Base-by-base conservation (phyloP, 1,140 invertebrate genomes). In the Diachasma alloeum region DNA sequence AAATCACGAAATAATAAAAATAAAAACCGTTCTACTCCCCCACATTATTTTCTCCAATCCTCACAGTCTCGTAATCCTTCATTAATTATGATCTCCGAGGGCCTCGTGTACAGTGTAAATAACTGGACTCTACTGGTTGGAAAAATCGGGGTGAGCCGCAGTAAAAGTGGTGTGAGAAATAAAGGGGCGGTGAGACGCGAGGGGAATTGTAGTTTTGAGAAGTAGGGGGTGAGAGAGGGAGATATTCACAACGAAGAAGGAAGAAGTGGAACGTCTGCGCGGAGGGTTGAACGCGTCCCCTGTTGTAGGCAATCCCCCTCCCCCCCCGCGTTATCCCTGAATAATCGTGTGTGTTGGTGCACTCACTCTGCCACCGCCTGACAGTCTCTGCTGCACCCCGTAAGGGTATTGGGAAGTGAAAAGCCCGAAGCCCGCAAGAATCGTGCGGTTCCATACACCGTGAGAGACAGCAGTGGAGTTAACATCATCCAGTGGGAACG, bases 101-200 rank as follows among this genome's bases (percentile, higher is more conserved):
- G 26, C n/a, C 15, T 72, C 59, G 48, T 42, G 15, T n/a, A 69
- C 17, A 42, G 42, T 9, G 46, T 26, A 31, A 68, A 76, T 56
- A 17, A 26, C n/a, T 75, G 31, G 37, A 72, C 48, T 59, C 22
- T 26, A 71, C 68, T 70, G 46, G 36, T 59, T 17, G 48, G 19
- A 76, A 48, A 36, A 71, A 76, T 76, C 69, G 67, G 68, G 74
- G 72, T 73, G 53, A 73, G 75, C 72, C 72, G 75, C 76, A 73
- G 67, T 46, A 42, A 13, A 78, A 79, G 66, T 13, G 26, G 63
- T 17, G 11, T 5, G 69, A 42, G 56, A 4, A 48, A 66, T 22
- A 31, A 74, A 69, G 67, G 42, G 66, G 53, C 59, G 56, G 69
- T 39, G 72, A 53, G 31, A 31, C 6, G 37, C 39, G 46, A 72